Evolutionary conservation across 2,797 vertebrate genomes (phyloP).

Genomic region (Lerista edwardsae): DNA sequence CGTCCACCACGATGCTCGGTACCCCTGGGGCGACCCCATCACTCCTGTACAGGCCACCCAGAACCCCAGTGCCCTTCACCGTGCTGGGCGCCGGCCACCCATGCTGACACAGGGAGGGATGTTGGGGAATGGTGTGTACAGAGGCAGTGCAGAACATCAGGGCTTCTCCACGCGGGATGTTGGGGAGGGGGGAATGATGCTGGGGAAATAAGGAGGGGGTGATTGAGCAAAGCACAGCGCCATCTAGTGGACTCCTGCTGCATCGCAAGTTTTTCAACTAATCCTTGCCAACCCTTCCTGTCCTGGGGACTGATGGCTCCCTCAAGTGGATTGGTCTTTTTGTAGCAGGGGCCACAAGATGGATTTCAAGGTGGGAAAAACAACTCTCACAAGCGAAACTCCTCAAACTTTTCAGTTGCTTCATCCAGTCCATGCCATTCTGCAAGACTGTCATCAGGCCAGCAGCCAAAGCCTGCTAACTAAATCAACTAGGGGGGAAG

Average conservation of each 20-base stretch:
- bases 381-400: too few species aligned
- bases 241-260: background rate
- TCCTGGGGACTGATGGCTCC: slow-evolving; percentile 27
- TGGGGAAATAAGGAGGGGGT: background rate
- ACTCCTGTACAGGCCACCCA: slow-evolving; percentile 15
- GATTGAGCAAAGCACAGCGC: slow-evolving; percentile 7
- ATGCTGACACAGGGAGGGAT: slow-evolving; percentile 22
- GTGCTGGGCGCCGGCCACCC: slow-evolving; percentile 27
- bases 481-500: background rate
- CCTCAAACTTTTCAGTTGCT: background rate
- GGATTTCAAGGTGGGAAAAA: background rate
- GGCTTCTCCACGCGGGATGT: slow-evolving; percentile 24
- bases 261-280: background rate
- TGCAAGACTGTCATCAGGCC: background rate
- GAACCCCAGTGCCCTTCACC: slow-evolving; percentile 7
- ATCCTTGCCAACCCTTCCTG: background rate
- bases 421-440: too few species aligned
- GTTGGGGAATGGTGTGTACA: slow-evolving; percentile 79
- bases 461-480: too few species aligned
- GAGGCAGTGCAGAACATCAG: slow-evolving; percentile 38
- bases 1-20: slow-evolving; percentile 76
- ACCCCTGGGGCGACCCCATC: slow-evolving; percentile 74
- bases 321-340: background rate
- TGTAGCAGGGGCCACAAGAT: background rate
- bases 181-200: slow-evolving; percentile 34